These are phyloP conservation scores for Drepana arcuata DNA, from an alignment of 1,140 invertebrate genomes.

Conservation along the genomic window DNA sequence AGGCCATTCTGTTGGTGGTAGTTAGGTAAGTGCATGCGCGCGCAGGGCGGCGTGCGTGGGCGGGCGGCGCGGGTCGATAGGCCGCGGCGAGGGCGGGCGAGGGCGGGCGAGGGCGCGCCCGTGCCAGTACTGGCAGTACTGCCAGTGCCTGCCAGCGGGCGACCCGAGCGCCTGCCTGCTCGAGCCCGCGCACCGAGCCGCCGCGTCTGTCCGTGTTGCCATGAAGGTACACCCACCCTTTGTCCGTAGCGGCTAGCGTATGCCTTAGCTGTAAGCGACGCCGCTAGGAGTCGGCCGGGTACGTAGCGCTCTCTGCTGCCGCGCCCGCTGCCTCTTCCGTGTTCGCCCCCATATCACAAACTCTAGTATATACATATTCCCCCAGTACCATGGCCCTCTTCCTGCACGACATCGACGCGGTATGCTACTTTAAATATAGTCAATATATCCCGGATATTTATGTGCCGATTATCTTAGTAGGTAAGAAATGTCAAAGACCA, in stretches of 20 bases:
- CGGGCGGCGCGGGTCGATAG: conserved; percentile 6
- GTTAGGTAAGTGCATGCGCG: too few species aligned
- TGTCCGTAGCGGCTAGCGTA: conserved; percentile 52
- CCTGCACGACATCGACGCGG: conserved; percentile 1
- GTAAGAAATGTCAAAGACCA: too few species aligned
- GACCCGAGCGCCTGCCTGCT: conserved; percentile 12
- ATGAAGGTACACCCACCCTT: conserved; percentile 54
- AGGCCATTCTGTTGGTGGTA: too few species aligned
- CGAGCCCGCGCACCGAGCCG: conserved; percentile 7
- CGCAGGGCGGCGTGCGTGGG: conserved; percentile 6
- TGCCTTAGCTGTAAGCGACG: conserved; percentile 47
- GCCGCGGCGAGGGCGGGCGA: conserved; percentile 6
- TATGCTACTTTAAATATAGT: not conserved
- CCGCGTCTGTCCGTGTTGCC: conserved; percentile 37
- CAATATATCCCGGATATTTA: too few species aligned
- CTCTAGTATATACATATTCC: conserved; percentile 4
- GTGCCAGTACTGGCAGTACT: conserved; percentile 13
- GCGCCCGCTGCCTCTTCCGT: conserved; percentile 27
- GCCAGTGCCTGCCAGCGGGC: conserved; percentile 11
- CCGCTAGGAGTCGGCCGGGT: conserved; percentile 35
- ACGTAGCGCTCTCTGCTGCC: too few species aligned
- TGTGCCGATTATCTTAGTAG: too few species aligned
- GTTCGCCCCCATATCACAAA: conserved; percentile 15
- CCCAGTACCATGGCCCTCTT: not conserved
- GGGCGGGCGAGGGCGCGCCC: conserved; percentile 6